Base-by-base conservation (phyloP, 1,140 invertebrate genomes). In the Macrosteles quadrilineatus region DNA sequence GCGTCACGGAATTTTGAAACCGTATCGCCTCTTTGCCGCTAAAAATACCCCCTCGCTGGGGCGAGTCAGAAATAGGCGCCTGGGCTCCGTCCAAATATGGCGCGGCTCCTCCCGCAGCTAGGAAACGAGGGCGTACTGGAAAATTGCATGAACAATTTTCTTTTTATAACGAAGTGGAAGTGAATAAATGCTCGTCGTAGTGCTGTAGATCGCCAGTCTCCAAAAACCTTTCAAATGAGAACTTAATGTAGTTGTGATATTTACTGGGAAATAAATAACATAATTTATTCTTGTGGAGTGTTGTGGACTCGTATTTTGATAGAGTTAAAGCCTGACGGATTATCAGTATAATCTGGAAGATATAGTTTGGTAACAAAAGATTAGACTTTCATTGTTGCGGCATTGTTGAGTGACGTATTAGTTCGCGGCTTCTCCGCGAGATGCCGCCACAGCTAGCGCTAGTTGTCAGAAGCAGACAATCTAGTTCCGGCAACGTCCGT, bases 1-100 rank as follows among this genome's bases (percentile, higher is more conserved):
- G 23, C 55, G 55, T 59, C 55, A 59, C n/a, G 55, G 55, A 59
- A 59, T 59, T 59, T 25, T 59, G 55, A 59, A 59, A 59, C 55
- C 21, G 55, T 59, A 59, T 59, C 55, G 55, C n/a, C 36, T 6
- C 11, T 19, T n/a, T 14, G 21, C 4, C 47, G 55, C 55, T 59
- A 59, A 59, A 59, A 59, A 59, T 59, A 59, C 55, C 12, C 6
- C 21, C 55, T n/a, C 12, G 55, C 23, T 30, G 9, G 27, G 55
- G 55, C 55, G 55, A 25, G 4, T 2, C 55, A 6, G n/a, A 59
- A 59, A 59, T 59, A 59, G 25, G 6, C 27, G 55, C 9, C 55
- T 59, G 55, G 55, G 55, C 55, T 59, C 23, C 55, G 55, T 59
- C 55, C 55, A 59, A 59, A 59, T 59, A 59, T 29, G 55, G 55